phyloP scores from a whole-genome alignment of 2,113 vertebrate species.

The Pandion haliaetus region DNA sequence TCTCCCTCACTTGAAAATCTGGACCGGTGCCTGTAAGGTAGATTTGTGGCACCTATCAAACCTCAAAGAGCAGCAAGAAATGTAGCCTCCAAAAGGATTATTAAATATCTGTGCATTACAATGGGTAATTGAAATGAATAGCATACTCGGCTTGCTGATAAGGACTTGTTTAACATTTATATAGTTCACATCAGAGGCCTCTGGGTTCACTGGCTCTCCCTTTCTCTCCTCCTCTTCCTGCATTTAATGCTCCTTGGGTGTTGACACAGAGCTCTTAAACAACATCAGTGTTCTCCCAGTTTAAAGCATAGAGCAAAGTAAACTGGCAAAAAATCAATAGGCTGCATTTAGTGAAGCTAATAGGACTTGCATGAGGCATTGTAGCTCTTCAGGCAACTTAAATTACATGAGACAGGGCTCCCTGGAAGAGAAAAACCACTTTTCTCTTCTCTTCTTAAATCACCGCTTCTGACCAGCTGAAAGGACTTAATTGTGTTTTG shows the following conservation, averaged over 20 bases:
- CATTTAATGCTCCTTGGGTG: slow-evolving; percentile 43
- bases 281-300: slow-evolving; percentile 45
- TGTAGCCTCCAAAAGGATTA: slow-evolving; percentile 46
- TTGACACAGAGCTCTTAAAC: slow-evolving; percentile 58
- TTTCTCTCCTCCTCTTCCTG: not conserved
- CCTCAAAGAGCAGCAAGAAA: slow-evolving; percentile 59
- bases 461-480: not conserved
- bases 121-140: slow-evolving; percentile 51
- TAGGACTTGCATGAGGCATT: slow-evolving; percentile 58
- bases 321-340: slow-evolving; percentile 70
- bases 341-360: slow-evolving; percentile 63
- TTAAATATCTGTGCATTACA: slow-evolving; percentile 56
- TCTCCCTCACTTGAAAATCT: slow-evolving; percentile 14
- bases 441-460: slow-evolving; percentile 39
- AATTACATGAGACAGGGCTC: slow-evolving; percentile 37
- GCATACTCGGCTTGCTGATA: not conserved
- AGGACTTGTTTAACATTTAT: slow-evolving; percentile 64
- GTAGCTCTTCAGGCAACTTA: slow-evolving; percentile 47
- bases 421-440: slow-evolving; percentile 36
- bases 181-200: slow-evolving; percentile 41
- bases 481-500: not conserved
- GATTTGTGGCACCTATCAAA: slow-evolving; percentile 47
- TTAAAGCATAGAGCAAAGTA: slow-evolving; percentile 59
- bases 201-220: not conserved
- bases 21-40: slow-evolving; percentile 27